Evolutionary conservation across 2,888 invertebrate species (phyloP), one percentile per base, ranked within the genome.

Genomic region (Auanema sp.): DNA sequence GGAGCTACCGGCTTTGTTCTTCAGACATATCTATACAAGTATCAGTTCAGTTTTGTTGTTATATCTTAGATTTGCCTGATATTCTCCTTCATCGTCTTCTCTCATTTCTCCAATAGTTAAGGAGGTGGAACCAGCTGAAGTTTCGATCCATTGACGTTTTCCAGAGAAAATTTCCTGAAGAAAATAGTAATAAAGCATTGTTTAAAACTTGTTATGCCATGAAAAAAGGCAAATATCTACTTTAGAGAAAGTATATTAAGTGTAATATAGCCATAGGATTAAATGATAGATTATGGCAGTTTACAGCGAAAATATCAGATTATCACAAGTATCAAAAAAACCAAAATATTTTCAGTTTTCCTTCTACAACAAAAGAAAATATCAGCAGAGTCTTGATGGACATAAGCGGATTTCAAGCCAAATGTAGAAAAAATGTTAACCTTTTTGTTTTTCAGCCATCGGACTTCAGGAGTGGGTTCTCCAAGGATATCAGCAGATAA

Each of bases 401-500:
- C 33, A 33, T 33, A 33, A 33, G 33, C 3, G 33, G 33, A 33
- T 33, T 33, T 3, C 33, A 33, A 5, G 33, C 8, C 3, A 33
- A 33, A 5, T 33, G 33, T 8, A 33, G 24, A 14, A 52, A 33
- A 18, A 5, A 5, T 40, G 33, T 33, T 50, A 16, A 70, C 69
- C 58, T 62, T 71, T 44, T 72, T 71, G 62, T 78, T 63, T 51
- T 71, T 71, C 56, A 63, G 87, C 92, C 92, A 92, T 71, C 87
- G 88, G 16, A 92, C 88, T 76, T 89, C 89, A 2, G 92, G 91
- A 79, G 87, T 87, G 16, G 92, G 92, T 70, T 89, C 85, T 47
- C 91, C 92, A 64, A 89, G 89, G 76, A 92, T 90, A 73, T 90
- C 89, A 83, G 91, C 91, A 5, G 89, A 88, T 14, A 92, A 84